Evolutionary conservation across 2,113 vertebrate species (phyloP), one percentile per base, ranked within the genome.

Genomic region (Scortum barcoo): DNA sequence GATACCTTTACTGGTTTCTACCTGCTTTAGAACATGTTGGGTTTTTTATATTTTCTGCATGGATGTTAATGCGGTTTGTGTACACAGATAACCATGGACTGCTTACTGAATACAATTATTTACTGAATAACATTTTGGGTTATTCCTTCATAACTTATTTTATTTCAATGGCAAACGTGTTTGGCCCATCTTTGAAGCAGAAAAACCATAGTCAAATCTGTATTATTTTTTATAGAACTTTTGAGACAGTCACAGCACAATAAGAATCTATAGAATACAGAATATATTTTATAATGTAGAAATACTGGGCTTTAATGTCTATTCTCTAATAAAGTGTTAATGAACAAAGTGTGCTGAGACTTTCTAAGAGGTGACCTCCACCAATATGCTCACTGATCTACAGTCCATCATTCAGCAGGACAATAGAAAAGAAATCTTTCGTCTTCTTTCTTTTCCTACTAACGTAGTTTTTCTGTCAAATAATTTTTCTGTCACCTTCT

Each of bases 171-270:
- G 5, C 74, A 62, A 78, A 76, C 46, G 42, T 87, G 75, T 90
- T 76, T 84, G 42, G 67, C 57, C 48, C 66, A 69, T 68, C 53
- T 83, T 79, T 85, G 44, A 81, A 73, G 72, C 20, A 75, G n/a
- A 72, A 42, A 81, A 69, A 63, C 1, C 26, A 57, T 12, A 81
- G 44, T 46, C 75, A 81, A 68, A 56, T 83, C 69, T 83, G 86
- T 86, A 73, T 84, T 78, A 26, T 42, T 78, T 7, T 77, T 79
- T 60, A 75, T 24, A 79, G 17, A 90, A 53, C 46, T 87, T 96
- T 95, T 94, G 95, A 97, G 97, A 97, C 93, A 97, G 96, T 97
- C 96, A 91, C 95, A 93, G 75, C 60, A 87, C 90, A 62, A 58
- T 54, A 26, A 38, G 13, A n/a, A n/a, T n/a, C n/a, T n/a, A n/a